A percentile compares a stretch with the other conserved stretches of the same genome.
These are phyloP conservation scores for Bellardia pandia DNA, from an alignment of 2,888 invertebrate species.

Conservation along the genomic window DNA sequence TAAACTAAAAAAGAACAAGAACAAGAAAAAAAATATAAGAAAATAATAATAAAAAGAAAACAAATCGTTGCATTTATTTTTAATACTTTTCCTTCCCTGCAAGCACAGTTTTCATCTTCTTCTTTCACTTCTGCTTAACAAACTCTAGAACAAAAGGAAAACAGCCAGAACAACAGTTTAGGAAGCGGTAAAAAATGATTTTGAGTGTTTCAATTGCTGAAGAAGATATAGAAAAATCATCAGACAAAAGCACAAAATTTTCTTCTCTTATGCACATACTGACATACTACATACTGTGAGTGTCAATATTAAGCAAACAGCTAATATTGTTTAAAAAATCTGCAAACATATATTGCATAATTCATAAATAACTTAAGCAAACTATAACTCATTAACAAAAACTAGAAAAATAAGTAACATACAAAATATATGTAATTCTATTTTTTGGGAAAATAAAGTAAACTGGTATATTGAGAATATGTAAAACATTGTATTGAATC, in stretches of 20 bases:
- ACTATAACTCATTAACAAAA: no score
- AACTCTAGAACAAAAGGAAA: background rate
- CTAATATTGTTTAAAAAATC: no score
- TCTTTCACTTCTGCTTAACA: background rate
- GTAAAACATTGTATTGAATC: no score
- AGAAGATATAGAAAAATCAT: constrained; percentile 4
- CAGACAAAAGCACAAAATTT: background rate
- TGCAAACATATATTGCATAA: no score
- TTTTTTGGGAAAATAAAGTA: no score
- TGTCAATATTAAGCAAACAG: no score
- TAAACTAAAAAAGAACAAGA: background rate
- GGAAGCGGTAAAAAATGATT: constrained; percentile 6
- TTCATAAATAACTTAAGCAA: no score
- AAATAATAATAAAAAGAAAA: constrained; percentile 21
- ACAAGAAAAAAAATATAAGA: constrained; percentile 9
- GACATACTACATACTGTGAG: background rate
- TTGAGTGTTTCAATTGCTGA: constrained; percentile 31
- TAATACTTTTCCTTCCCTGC: constrained; percentile 21
- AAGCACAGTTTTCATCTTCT: background rate
- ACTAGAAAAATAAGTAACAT: no score
- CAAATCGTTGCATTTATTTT: constrained; percentile 46
- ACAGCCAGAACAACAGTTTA: constrained; percentile 1
- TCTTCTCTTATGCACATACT: background rate
- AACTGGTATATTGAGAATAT: no score
- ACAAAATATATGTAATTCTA: no score